Evolutionary conservation across 2,113 vertebrate species (phyloP), one percentile per base, ranked within the genome.

Genomic region (Dromas ardeola): DNA sequence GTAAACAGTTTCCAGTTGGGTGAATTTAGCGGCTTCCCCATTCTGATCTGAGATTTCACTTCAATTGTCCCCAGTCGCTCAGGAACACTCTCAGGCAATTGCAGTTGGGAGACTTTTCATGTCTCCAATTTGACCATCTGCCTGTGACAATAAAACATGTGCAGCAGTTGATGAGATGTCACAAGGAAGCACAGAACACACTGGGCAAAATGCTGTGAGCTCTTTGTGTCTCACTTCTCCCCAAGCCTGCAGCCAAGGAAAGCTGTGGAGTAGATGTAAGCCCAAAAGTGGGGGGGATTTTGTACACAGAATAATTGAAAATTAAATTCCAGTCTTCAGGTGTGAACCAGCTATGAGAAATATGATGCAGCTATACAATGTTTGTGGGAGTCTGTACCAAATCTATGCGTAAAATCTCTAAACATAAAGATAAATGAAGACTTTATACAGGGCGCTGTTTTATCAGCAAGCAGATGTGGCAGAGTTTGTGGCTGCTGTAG

Each of bases 111-210:
- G 15, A 71, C 81, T 87, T 93, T 85, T 86, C 47, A 25, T 59
- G 53, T 87, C 55, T 93, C 18, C 17, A 58, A 42, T 85, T 81
- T 95, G 86, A 85, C 73, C 73, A 71, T 87, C 89, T 95, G 91
- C 58, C 73, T 90, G 79, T 93, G 70, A 86, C 78, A 81, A 74
- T 50, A 63, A 92, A 96, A 71, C 1, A 2, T 40, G 32, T 30
- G n/a, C 65, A 67, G 67, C n/a, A 59, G 38, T 85, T 93, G 79
- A 70, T 40, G 50, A 71, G 59, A 58, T 78, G 65, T 55, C 9
- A 3, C 38, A 59, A 79, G 38, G 27, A 81, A 91, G 32, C 22
- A 11, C 22, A 78, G 45, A 92, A 77, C 25, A 38, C 16, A 11
- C 21, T 27, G 65, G 65, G 47, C 7, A 67, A 62, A 90, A 42